These are phyloP conservation scores for Samia ricini DNA, from an alignment of 1,140 invertebrate species.

Conservation along the genomic window DNA sequence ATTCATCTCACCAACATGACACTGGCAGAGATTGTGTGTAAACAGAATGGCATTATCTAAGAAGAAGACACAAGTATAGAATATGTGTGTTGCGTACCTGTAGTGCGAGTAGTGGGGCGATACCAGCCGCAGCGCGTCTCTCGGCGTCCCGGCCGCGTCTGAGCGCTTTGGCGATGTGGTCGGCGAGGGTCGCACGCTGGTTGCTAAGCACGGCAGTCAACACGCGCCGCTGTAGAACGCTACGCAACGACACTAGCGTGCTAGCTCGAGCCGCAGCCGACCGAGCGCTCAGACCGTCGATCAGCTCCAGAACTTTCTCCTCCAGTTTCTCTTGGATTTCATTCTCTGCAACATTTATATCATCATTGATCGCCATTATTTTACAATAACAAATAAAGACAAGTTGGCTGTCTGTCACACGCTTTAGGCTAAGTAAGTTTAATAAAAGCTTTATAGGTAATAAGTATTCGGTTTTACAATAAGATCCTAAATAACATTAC, in stretches of 20 bases:
- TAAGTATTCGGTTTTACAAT: too few relatives aligned
- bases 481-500: too few relatives aligned
- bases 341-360: conserved; percentile 54
- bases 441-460: too few relatives aligned
- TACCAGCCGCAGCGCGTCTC: conserved; percentile 86
- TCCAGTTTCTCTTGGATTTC: conserved; percentile 88
- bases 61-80: too few relatives aligned
- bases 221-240: conserved; percentile 88
- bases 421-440: too few relatives aligned
- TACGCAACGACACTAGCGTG: conserved; percentile 85
- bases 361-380: not conserved
- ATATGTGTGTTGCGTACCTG: conserved; percentile 78
- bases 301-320: conserved; percentile 90
- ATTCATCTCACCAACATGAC: too few relatives aligned
- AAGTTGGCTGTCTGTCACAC: too few relatives aligned
- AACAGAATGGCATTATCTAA: too few relatives aligned
- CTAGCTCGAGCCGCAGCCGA: conserved; percentile 88
- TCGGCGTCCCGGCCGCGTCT: conserved; percentile 91
- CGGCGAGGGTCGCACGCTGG: conserved; percentile 88
- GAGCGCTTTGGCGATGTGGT: conserved; percentile 87
- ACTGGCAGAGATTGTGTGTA: too few relatives aligned
- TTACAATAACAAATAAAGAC: too few relatives aligned
- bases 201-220: conserved; percentile 87
- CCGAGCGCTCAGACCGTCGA: conserved; percentile 92
- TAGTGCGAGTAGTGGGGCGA: conserved; percentile 89